Evolutionary conservation across 2,888 invertebrate genomes (phyloP).

Genomic region (Eupithecia subumbrata): DNA sequence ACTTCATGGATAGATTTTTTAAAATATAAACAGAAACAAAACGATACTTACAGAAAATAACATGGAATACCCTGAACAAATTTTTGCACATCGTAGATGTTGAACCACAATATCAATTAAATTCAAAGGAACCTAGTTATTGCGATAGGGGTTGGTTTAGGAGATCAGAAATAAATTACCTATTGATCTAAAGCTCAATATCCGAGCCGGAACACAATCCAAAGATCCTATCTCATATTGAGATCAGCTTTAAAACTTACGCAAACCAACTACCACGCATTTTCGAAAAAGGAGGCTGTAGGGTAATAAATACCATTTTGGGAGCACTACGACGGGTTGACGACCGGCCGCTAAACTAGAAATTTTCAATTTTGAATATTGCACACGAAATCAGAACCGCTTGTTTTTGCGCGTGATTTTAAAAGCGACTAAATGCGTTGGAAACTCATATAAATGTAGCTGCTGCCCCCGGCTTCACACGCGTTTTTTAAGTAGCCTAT

Average conservation of each 20-base stretch:
- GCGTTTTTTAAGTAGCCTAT: too few relatives aligned
- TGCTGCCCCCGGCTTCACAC: too few relatives aligned
- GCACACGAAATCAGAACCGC: background rate
- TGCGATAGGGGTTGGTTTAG: background rate
- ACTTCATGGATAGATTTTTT: too few relatives aligned
- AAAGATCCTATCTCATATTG: constrained; percentile 32
- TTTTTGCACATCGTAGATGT: background rate
- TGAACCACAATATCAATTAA: background rate
- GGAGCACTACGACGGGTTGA: constrained; percentile 53
- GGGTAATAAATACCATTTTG: constrained; percentile 53
- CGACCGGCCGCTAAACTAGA: constrained; percentile 1
- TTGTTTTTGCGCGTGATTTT: background rate
- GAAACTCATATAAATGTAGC: too few relatives aligned
- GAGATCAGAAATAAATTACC: background rate
- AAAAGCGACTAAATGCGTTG: too few relatives aligned
- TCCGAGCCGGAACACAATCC: background rate
- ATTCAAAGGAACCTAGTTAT: background rate
- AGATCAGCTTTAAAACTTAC: constrained; percentile 47
- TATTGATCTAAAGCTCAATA: background rate
- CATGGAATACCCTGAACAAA: too few relatives aligned
- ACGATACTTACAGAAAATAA: too few relatives aligned
- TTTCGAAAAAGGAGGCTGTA: constrained; percentile 59
- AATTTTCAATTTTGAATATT: constrained; percentile 5
- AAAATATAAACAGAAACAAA: too few relatives aligned
- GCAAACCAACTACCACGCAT: constrained; percentile 60